Evolutionary conservation across 1,140 invertebrate species (phyloP).

Genomic region (Pristionchus pacificus): DNA sequence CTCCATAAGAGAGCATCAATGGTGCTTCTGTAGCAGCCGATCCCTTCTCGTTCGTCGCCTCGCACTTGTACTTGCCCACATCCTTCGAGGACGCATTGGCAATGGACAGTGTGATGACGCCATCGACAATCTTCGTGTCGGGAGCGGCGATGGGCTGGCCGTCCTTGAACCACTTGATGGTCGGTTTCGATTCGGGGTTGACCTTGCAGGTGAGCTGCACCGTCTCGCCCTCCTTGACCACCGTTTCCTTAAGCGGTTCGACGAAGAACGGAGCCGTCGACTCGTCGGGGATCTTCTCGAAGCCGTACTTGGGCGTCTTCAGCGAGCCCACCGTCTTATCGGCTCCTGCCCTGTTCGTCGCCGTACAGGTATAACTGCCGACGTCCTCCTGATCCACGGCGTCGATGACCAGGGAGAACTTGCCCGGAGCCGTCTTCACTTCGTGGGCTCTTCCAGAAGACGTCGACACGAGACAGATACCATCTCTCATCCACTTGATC

Average conservation of each 20-base stretch:
- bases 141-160: neutral
- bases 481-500: slow-evolving; percentile 58
- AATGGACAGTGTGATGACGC: slow-evolving; percentile 43
- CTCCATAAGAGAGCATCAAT: slow-evolving; percentile 32
- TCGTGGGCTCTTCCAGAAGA: slow-evolving; percentile 65
- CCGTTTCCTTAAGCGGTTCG: slow-evolving; percentile 41
- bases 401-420: slow-evolving; percentile 31
- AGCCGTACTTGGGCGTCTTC: slow-evolving; percentile 48
- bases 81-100: slow-evolving; percentile 43
- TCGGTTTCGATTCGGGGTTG: slow-evolving; percentile 47
- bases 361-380: slow-evolving; percentile 40
- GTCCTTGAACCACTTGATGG: slow-evolving; percentile 53
- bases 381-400: slow-evolving; percentile 21
- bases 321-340: slow-evolving; percentile 40
- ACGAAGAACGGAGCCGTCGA: slow-evolving; percentile 42
- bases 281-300: slow-evolving; percentile 31
- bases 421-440: slow-evolving; percentile 30
- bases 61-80: slow-evolving; percentile 45
- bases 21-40: slow-evolving; percentile 30
- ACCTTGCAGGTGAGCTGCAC: slow-evolving; percentile 46
- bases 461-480: slow-evolving; percentile 36
- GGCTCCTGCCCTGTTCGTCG: slow-evolving; percentile 45
- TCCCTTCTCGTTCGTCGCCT: slow-evolving; percentile 35
- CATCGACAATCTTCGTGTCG: slow-evolving; percentile 45
- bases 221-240: slow-evolving; percentile 44